Percentiles rank a stretch among this genome's conserved stretches.
Evolutionary conservation across 2,888 invertebrate species (phyloP).

Genomic region (Machimus rusticus): DNA sequence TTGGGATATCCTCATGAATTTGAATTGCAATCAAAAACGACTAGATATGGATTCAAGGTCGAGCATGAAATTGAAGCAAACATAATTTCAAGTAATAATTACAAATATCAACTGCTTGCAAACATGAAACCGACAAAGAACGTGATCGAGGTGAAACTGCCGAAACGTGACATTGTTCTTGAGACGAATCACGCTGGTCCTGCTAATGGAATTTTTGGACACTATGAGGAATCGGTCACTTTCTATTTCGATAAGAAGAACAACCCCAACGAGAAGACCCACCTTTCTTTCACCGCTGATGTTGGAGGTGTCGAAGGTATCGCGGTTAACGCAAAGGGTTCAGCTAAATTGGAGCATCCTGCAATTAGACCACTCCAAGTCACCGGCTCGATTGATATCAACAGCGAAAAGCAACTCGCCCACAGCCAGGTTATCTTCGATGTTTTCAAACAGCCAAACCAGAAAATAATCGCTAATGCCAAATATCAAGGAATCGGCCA

Average conservation of each 20-base stretch:
- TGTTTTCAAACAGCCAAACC: slow-evolving; percentile 68
- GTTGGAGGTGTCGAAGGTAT: slow-evolving; percentile 64
- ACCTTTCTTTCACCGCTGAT: slow-evolving; percentile 67
- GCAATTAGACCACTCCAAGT: slow-evolving; percentile 66
- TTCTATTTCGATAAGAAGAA: slow-evolving; percentile 76
- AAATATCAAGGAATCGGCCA: slow-evolving; percentile 27
- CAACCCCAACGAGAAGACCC: slow-evolving; percentile 74
- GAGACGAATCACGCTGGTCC: slow-evolving; percentile 68
- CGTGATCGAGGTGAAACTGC: slow-evolving; percentile 71
- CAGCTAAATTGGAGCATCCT: slow-evolving; percentile 73
- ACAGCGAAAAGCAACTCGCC: slow-evolving; percentile 58
- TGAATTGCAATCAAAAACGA: slow-evolving; percentile 72
- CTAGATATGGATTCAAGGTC: slow-evolving; percentile 67
- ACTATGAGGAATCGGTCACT: slow-evolving; percentile 69
- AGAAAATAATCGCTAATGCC: slow-evolving; percentile 63
- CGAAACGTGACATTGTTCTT: slow-evolving; percentile 72
- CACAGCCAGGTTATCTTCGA: slow-evolving; percentile 66
- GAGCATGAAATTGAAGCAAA: slow-evolving; percentile 77
- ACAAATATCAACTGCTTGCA: slow-evolving; percentile 75
- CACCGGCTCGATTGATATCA: slow-evolving; percentile 62
- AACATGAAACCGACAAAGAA: slow-evolving; percentile 72
- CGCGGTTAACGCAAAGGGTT: slow-evolving; percentile 65
- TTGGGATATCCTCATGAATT: slow-evolving; percentile 78
- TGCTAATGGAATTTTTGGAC: slow-evolving; percentile 65
- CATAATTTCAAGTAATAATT: slow-evolving; percentile 72